Conservation (phyloP, 1,140 invertebrate genomes). For the Drosophila insularis region DNA sequence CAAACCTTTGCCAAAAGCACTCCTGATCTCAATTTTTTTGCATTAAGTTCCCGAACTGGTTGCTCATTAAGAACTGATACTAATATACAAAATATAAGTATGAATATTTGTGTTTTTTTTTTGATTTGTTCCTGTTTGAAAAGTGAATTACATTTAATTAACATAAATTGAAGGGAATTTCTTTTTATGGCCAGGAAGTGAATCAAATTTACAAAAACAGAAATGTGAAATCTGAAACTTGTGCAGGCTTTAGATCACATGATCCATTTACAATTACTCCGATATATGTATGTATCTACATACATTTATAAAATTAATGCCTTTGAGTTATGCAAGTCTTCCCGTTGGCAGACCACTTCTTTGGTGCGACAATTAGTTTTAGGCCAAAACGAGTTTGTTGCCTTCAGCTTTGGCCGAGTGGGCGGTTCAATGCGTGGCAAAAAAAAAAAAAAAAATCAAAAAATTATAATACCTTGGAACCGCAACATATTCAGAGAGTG, state of each 20-base stretch:
- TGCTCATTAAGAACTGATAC: constrained; percentile 10
- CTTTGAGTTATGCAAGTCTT: constrained; percentile 30
- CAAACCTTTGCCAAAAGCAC: too few species aligned
- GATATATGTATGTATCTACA: too few species aligned
- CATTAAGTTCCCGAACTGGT: constrained; percentile 33
- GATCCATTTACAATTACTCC: background rate
- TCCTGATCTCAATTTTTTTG: background rate
- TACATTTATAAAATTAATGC: constrained; percentile 39
- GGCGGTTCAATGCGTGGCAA: constrained; percentile 71
- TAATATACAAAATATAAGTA: background rate
- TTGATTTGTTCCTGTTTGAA: constrained; percentile 38
- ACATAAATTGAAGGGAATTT: constrained; percentile 49
- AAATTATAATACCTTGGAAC: constrained; percentile 67
- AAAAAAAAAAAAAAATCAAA: constrained; percentile 43
- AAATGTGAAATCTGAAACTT: constrained; percentile 31
- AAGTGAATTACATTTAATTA: constrained; percentile 43
- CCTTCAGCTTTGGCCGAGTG: constrained; percentile 35
- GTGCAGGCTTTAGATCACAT: constrained; percentile 25
- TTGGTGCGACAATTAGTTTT: constrained; percentile 19
- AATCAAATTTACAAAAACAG: constrained; percentile 7
- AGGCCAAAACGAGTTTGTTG: constrained; percentile 21
- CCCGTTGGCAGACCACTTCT: constrained; percentile 18
- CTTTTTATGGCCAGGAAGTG: constrained; percentile 38
- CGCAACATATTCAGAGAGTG: constrained; percentile 41
- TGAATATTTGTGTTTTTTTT: background rate